A percentile compares a stretch with the other conserved stretches of the same genome.
phyloP scores from a whole-genome alignment of 2,113 vertebrate species.

The Dicentrarchus labrax region DNA sequence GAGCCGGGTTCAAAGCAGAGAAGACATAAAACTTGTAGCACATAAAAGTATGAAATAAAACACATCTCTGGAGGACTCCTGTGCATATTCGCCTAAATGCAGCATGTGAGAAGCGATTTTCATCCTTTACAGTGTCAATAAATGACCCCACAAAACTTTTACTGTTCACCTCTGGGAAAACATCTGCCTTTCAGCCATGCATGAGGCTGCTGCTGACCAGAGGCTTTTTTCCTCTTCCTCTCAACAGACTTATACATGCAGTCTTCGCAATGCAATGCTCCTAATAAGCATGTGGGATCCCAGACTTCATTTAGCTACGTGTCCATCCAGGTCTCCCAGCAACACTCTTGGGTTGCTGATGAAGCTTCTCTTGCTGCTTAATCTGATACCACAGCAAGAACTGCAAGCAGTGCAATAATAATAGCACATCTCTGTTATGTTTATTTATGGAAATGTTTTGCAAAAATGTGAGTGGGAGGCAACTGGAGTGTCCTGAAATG shows the following conservation, averaged over 20 bases:
- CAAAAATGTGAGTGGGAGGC: constrained; percentile 16
- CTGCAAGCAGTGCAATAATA: constrained; percentile 6
- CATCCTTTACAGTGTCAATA: too few species aligned
- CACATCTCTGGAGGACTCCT: background rate
- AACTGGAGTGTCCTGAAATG: constrained; percentile 13
- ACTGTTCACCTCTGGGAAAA: background rate
- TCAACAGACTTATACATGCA: background rate
- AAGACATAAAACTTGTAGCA: background rate
- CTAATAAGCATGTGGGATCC: background rate
- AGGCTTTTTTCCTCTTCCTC: background rate
- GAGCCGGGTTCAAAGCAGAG: background rate
- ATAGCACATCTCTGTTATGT: constrained; percentile 13
- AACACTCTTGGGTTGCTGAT: background rate
- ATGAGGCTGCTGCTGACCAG: background rate
- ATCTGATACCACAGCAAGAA: background rate
- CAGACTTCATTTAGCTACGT: background rate
- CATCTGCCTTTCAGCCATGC: background rate
- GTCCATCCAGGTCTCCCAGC: too few species aligned
- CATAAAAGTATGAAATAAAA: background rate
- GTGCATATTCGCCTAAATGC: background rate
- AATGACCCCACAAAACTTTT: background rate
- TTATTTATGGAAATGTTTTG: constrained; percentile 25
- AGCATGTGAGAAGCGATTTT: background rate
- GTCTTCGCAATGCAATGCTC: background rate
- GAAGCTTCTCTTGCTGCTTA: background rate